Conservation (phyloP, 2,888 invertebrate genomes). For the Lobophora halterata region DNA sequence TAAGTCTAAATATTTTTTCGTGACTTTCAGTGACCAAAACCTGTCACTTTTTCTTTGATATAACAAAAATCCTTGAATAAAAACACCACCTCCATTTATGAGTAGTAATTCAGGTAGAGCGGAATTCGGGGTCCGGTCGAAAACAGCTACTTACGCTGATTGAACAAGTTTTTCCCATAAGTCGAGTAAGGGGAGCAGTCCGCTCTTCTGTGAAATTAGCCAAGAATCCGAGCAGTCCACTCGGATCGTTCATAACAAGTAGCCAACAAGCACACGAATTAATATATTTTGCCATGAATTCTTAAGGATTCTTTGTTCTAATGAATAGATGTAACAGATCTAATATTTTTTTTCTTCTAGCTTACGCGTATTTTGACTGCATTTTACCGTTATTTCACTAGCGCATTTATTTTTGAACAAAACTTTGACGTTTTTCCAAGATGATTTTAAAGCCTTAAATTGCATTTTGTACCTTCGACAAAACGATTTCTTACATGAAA, state of each 20-base stretch:
- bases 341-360: neutral
- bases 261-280: slow-evolving; percentile 23
- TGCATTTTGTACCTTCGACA: too few relatives aligned
- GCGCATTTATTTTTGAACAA: too few relatives aligned
- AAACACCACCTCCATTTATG: slow-evolving; percentile 38
- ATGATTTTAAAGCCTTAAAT: too few relatives aligned
- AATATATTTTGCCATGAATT: slow-evolving; percentile 26
- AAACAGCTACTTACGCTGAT: slow-evolving; percentile 71
- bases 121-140: slow-evolving; percentile 46
- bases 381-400: too few relatives aligned
- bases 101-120: slow-evolving; percentile 18
- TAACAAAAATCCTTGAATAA: neutral
- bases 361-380: too few relatives aligned
- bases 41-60: too few relatives aligned
- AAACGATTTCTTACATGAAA: too few relatives aligned
- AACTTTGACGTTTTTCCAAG: too few relatives aligned
- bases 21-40: too few relatives aligned
- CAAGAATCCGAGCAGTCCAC: slow-evolving; percentile 41
- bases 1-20: too few relatives aligned
- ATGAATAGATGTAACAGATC: slow-evolving; percentile 12
- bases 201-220: slow-evolving; percentile 72
- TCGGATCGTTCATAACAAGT: slow-evolving; percentile 37
- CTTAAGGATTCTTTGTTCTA: too few relatives aligned
- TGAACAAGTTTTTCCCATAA: slow-evolving; percentile 75
- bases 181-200: slow-evolving; percentile 46